phyloP scores from a whole-genome alignment of 2,797 vertebrate genomes.

The Urosaurus nigricauda region DNA sequence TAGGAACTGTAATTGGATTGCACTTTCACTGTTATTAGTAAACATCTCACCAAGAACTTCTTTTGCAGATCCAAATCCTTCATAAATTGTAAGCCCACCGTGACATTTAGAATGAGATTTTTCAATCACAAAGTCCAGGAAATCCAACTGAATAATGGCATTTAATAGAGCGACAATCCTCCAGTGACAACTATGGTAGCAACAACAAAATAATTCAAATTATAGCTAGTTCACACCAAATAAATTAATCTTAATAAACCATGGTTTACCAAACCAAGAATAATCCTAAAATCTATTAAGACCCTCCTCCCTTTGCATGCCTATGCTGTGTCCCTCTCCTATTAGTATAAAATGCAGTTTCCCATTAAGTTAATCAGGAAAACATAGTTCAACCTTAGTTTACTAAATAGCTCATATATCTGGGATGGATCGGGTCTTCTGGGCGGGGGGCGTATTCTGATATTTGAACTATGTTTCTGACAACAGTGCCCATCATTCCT shows the following conservation, averaged over 20 bases:
- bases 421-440: neutral
- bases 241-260: neutral
- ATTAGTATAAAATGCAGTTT: neutral
- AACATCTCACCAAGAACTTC: slow-evolving; percentile 20
- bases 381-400: neutral
- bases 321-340: neutral
- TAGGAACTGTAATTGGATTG: neutral
- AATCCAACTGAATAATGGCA: slow-evolving; percentile 40
- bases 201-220: slow-evolving; percentile 11
- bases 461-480: neutral
- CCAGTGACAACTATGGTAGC: slow-evolving; percentile 56
- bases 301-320: neutral
- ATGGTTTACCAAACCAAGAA: neutral
- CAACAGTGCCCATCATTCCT: neutral
- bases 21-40: neutral
- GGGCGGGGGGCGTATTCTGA: neutral
- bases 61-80: slow-evolving; percentile 51
- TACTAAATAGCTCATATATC: neutral
- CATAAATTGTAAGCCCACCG: neutral
- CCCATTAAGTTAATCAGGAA: neutral
- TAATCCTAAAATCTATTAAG: neutral
- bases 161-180: slow-evolving; percentile 60
- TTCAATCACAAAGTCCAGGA: slow-evolving; percentile 53
- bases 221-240: neutral
- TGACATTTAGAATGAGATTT: slow-evolving; percentile 50